Conservation (phyloP, 2,888 invertebrate genomes). For the Gonocerus acuteangulatus region DNA sequence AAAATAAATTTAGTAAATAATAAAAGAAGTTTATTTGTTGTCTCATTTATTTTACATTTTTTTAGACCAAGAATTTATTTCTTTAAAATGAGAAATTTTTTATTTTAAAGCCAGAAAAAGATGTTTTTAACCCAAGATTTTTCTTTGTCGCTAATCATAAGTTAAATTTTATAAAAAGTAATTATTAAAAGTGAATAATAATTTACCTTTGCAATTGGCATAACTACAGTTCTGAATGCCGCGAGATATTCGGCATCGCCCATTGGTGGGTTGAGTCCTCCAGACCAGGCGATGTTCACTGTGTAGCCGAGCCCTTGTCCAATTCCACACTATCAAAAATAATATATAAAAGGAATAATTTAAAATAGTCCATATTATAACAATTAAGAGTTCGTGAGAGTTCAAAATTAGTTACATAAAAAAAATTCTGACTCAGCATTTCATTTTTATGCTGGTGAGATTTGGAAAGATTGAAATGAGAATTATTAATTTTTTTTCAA, state of each 20-base stretch:
- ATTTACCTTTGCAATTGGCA: slow-evolving; percentile 79
- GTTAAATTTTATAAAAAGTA: too few species aligned
- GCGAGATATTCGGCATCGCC: slow-evolving; percentile 96
- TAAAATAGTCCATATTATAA: slow-evolving; percentile 3
- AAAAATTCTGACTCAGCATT: background rate
- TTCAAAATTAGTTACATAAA: background rate
- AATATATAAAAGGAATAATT: background rate
- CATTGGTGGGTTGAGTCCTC: slow-evolving; percentile 80
- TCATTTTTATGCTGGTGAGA: slow-evolving; percentile 1
- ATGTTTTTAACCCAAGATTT: too few species aligned
- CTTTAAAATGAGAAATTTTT: too few species aligned
- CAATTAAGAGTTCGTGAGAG: too few species aligned
- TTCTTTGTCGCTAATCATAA: too few species aligned
- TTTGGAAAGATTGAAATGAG: too few species aligned
- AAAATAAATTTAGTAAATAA: too few species aligned
- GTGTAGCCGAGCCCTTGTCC: slow-evolving; percentile 87
- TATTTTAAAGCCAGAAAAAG: too few species aligned
- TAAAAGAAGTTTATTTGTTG: too few species aligned
- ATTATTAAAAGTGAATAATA: too few species aligned
- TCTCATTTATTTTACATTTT: too few species aligned
- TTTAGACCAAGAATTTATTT: too few species aligned
- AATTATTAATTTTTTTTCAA: background rate
- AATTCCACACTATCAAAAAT: slow-evolving; percentile 62
- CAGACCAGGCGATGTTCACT: slow-evolving; percentile 94
- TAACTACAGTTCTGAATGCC: slow-evolving; percentile 87